Evolutionary conservation across 1,140 invertebrate species (phyloP), one percentile per base, ranked within the genome.

Genomic region (Ptiloglossa arizonensis): DNA sequence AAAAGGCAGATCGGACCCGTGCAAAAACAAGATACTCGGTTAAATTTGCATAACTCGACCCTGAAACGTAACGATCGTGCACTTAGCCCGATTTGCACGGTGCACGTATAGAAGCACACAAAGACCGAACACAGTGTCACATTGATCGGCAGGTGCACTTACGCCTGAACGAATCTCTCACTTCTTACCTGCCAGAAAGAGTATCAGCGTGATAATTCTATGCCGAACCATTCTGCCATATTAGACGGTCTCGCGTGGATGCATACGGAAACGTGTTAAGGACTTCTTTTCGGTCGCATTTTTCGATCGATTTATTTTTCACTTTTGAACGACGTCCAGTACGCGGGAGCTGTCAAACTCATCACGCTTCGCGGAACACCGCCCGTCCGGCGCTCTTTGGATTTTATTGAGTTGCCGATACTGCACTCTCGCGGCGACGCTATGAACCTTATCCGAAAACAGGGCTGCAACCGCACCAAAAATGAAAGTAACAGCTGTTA

Each of bases 191-290:
- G 89, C 72, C 74, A 90, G 86, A 72, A 87, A 75, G 80, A 90
- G 71, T 74, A 89, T 88, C 87, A 90, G 83, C 64, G 87, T 81
- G 76, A 82, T 82, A 72, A 87, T 81, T 80, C 73, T 86, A 76
- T 81, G 87, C 67, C 67, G 84, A 72, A 85, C 85, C 90, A 91
- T 91, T 86, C 86, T 91, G 82, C 90, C 90, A 91, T 91, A 91
- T 89, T 91, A 89, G 81, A 76, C 72, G 70, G 27, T 54, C 74
- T 67, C 70, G 35, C 57, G 68, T 48, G 52, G 63, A 66, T 76
- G 27, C 67, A 29, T 57, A 54, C 35, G 63, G 54, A 78, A 54
- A 63, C 62, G 46, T 63, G 70, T 84, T 85, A 84, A 75, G 78
- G 70, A 74, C 73, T 32, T 73, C 66, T 67, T 57, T 38, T 81